Percentiles rank a stretch among this genome's conserved stretches.
Evolutionary conservation across 2,888 invertebrate genomes (phyloP).

Genomic region (Achlya flavicornis): DNA sequence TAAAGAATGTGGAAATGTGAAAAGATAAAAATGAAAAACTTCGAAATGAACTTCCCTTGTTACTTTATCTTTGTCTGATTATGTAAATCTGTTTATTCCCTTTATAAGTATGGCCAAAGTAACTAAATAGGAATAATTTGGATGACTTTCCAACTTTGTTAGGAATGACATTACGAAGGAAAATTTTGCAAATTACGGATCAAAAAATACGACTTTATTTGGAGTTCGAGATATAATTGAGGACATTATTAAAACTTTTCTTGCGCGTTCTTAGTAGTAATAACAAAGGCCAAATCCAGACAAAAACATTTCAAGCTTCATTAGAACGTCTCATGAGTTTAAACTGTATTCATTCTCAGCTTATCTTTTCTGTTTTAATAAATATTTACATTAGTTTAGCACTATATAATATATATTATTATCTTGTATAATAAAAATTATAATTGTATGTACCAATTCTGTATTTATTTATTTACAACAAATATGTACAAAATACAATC

Average conservation of each 20-base stretch:
- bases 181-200: not conserved
- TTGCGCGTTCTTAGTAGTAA: not conserved
- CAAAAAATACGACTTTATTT: not conserved
- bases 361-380: no score
- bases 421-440: no score
- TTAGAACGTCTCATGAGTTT: no score
- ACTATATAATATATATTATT: no score
- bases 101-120: slow-evolving; percentile 6
- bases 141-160: slow-evolving; percentile 6
- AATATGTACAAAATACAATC: no score
- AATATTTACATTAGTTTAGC: no score
- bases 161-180: not conserved
- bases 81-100: slow-evolving; percentile 7
- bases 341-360: no score
- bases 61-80: slow-evolving; percentile 1
- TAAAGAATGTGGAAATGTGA: not conserved
- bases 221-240: not conserved
- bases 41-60: not conserved
- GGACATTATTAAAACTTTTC: not conserved
- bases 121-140: slow-evolving; percentile 5
- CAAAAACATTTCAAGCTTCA: no score
- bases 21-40: not conserved
- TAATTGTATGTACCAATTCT: no score
- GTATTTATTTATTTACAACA: no score
- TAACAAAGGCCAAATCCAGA: no score